phyloP scores from a whole-genome alignment of 2,888 invertebrate genomes.

The Lissonota sp. region DNA sequence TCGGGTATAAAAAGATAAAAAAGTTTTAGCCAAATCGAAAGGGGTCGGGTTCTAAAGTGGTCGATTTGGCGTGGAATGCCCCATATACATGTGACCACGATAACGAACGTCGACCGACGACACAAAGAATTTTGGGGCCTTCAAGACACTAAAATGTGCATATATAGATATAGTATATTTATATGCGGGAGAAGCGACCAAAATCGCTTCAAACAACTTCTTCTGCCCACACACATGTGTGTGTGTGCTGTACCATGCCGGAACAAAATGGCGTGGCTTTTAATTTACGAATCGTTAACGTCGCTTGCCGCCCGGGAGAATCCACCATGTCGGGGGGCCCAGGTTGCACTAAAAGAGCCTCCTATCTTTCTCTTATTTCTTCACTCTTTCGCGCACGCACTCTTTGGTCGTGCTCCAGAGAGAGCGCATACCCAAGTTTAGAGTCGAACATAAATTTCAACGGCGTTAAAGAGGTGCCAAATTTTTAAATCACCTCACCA shows the following conservation, averaged over 20 bases:
- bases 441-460: conserved; percentile 73
- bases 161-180: conserved; percentile 45
- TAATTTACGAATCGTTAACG: conserved; percentile 81
- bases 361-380: not conserved
- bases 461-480: conserved; percentile 77
- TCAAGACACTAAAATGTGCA: not conserved
- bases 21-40: too few species aligned
- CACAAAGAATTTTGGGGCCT: conserved; percentile 37
- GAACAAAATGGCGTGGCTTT: conserved; percentile 74
- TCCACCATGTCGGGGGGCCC: conserved; percentile 31
- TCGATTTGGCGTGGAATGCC: too few species aligned
- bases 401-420: not conserved
- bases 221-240: conserved; percentile 69
- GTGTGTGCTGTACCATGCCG: conserved; percentile 51
- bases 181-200: conserved; percentile 27
- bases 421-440: conserved; percentile 66
- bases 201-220: conserved; percentile 68
- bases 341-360: conserved; percentile 49
- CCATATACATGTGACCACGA: not conserved
- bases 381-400: conserved; percentile 4
- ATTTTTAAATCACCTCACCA: conserved; percentile 73
- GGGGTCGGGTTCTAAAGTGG: too few species aligned
- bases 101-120: conserved; percentile 22
- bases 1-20: too few species aligned
- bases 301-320: conserved; percentile 64